Base-by-base conservation (phyloP, 2,888 invertebrate genomes). In the Callyntrura guangdongensis region DNA sequence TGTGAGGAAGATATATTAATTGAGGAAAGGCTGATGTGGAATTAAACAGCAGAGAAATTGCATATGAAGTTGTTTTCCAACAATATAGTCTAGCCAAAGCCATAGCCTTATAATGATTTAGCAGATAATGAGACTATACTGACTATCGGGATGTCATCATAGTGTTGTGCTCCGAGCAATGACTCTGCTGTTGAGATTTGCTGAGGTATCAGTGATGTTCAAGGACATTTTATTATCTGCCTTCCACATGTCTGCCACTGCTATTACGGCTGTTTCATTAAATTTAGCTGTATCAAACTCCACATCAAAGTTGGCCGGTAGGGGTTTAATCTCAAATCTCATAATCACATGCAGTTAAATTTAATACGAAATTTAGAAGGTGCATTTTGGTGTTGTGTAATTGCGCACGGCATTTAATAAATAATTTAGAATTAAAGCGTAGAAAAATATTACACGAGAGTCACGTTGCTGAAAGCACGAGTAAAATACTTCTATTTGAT, bases 161-260 rank as follows among this genome's bases (percentile, higher is more conserved):
- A 83, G 27, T 67, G 56, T 81, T 81, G 49, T 69, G 20, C 25
- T 69, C 22, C 82, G 88, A 82, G 20, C 88, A 88, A 88, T 88
- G 88, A 88, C 88, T 53, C 79, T 61, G 36, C 20, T 45, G 64
- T 67, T 22, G 49, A 53, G 59, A 47, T 56, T 61, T 67, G 82
- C 53, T 81, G 59, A 27, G 72, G n/a, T 88, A 81, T 67, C 88
- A 88, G 56, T 64, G 74, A 49, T 87, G 69, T 82, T 88, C 88
- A 88, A 88, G 88, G 88, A 82, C 88, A 88, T 72, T 59, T 59
- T 82, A 49, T 82, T 82, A 56, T 25, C 49, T 22, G 22, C 12
- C 22, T 49, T 11, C 17, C 6, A 6, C 6, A 6, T 47, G 72
- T 67, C 27, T 72, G 72, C 17, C 72, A 47, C 17, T 11, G 4